Percentiles rank a stretch among this genome's conserved stretches.
Conservation (phyloP, 2,888 invertebrate species). For the Callinectes sapidus region DNA sequence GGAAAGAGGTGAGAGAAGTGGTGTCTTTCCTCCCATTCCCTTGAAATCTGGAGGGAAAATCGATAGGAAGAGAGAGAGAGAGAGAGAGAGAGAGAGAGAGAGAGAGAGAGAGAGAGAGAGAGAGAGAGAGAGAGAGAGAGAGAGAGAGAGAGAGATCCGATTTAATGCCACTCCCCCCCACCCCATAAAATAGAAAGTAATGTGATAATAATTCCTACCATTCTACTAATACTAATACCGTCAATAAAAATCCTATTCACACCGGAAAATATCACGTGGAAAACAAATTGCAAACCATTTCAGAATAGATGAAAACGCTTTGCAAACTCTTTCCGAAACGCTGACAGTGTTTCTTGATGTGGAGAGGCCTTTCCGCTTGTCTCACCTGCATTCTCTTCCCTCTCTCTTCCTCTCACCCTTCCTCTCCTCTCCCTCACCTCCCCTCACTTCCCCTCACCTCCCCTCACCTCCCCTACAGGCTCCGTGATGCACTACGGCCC, state of each 20-base stretch:
- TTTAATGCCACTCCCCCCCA: too few species aligned
- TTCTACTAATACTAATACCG: background rate
- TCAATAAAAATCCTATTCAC: background rate
- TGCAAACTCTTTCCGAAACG: too few species aligned
- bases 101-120: conserved; percentile 9
- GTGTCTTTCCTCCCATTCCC: background rate
- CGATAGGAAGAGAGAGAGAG: too few species aligned
- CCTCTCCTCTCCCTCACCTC: background rate
- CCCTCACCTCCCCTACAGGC: conserved; percentile 34
- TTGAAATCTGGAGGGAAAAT: background rate
- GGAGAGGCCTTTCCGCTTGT: too few species aligned
- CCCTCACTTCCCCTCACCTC: background rate
- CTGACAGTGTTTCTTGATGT: background rate
- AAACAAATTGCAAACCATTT: too few species aligned
- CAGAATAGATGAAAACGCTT: too few species aligned
- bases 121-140: conserved; percentile 11
- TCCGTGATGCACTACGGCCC: conserved; percentile 77
- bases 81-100: too few species aligned
- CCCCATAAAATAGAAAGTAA: too few species aligned
- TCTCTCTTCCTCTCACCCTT: too few species aligned
- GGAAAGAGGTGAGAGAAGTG: background rate
- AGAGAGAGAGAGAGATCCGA: too few species aligned
- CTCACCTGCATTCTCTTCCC: background rate
- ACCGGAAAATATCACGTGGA: too few species aligned
- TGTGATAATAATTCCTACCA: background rate